Evolutionary conservation across 2,888 invertebrate species (phyloP).

Genomic region (Eulithis testata): DNA sequence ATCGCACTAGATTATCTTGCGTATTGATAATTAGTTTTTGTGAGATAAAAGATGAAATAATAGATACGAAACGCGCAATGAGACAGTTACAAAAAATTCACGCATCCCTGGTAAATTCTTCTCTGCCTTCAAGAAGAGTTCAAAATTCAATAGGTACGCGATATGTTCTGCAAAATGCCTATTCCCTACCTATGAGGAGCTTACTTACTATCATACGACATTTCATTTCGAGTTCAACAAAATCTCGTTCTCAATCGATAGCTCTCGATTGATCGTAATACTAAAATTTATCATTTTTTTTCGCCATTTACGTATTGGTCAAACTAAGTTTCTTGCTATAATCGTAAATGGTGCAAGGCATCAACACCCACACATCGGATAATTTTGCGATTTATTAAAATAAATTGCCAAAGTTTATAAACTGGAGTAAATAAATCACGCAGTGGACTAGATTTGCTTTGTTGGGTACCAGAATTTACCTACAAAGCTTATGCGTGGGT

Average conservation of each 20-base stretch:
- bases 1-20: too few species aligned
- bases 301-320: constrained; percentile 25
- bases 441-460: constrained; percentile 13
- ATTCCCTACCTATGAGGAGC: too few species aligned
- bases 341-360: constrained; percentile 22
- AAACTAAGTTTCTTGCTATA: constrained; percentile 11
- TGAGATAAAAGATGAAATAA: too few species aligned
- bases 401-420: constrained; percentile 12
- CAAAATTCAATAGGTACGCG: too few species aligned
- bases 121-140: too few species aligned
- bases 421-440: constrained; percentile 17
- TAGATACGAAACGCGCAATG: too few species aligned
- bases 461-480: constrained; percentile 5
- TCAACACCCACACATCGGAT: constrained; percentile 18
- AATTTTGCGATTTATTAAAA: constrained; percentile 12
- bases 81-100: too few species aligned
- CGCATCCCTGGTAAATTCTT: too few species aligned
- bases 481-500: constrained; percentile 8
- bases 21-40: too few species aligned
- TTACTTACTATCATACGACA: neutral
- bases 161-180: too few species aligned
- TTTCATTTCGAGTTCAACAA: too few species aligned
- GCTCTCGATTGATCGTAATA: constrained; percentile 35
- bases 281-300: constrained; percentile 44
- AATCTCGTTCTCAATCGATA: neutral